Conservation (phyloP, 1,140 invertebrate species). For the Oryctes rhinoceros region DNA sequence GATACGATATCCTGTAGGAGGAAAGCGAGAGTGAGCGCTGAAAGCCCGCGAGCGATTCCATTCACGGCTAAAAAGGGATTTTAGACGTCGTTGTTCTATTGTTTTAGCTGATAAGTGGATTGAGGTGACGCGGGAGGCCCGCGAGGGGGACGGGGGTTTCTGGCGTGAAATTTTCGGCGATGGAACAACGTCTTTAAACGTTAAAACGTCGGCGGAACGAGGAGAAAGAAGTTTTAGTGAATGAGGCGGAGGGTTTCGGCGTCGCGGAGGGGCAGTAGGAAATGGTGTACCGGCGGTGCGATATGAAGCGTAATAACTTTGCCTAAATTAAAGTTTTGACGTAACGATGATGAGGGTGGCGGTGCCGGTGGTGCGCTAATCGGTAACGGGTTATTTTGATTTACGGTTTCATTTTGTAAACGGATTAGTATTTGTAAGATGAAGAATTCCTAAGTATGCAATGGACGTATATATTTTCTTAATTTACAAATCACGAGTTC, state of each 20-base stretch:
- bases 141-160: background rate
- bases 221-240: background rate
- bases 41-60: background rate
- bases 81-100: constrained; percentile 10
- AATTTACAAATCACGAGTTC: too few species aligned
- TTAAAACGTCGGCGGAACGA: background rate
- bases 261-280: too few species aligned
- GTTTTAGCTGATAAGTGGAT: constrained; percentile 22
- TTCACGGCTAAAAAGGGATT: background rate
- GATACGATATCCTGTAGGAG: background rate
- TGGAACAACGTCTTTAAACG: background rate
- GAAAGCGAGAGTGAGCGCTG: background rate
- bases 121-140: background rate
- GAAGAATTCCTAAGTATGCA: too few species aligned
- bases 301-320: background rate
- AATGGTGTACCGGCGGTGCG: too few species aligned
- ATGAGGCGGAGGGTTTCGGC: background rate
- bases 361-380: background rate
- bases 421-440: too few species aligned
- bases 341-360: background rate
- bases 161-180: background rate
- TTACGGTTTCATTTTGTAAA: background rate
- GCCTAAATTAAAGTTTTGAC: constrained; percentile 8
- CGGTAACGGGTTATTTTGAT: background rate
- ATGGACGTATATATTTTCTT: too few species aligned